Base-by-base conservation (phyloP, 64 coral and sea anemone genomes). In the Montipora sp. region DNA sequence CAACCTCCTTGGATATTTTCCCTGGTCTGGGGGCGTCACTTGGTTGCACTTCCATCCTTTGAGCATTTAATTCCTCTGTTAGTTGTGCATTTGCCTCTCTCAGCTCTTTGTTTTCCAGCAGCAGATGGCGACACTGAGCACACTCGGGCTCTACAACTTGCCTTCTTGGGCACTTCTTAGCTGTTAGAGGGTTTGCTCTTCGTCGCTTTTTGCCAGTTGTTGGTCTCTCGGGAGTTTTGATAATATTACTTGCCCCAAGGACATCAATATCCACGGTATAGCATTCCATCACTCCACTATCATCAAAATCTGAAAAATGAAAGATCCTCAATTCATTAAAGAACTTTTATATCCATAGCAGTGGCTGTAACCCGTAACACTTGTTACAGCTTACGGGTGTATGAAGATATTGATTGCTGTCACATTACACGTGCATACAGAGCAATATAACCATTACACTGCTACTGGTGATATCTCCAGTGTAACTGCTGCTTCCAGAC, bases 1-100 rank as follows among this genome's bases (percentile, higher is more conserved):
- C 90, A 75, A 92, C 13, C 18, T 58, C 80, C 53, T 85, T 92
- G 5, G 51, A 75, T 16, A 92, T 48, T 92, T 92, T 92, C 12
- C 81, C 90, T 45, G 90, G 90, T 86, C 72, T 77, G 57, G 73
- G 81, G 79, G 79, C 0, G 6, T 60, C 79, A 72, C 47, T 70
- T 51, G 48, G 51, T 18, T 75, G 18, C 15, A 50, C 21, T 48
- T 60, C 44, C 66, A 53, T 13, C 51, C 60, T 80, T 18, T 23
- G 60, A 63, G 60, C 51, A 90, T 70, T 90, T 12, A 90, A 65
- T 18, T 90, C 59, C 49, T 90, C 88, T 0, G 88, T 90, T 47
- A 90, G 77, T 16, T 55, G 75, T 55, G 22, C 78, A 66, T 90
- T 90, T 1, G 88, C 57, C 4, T 79, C 44, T 53, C 79, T 78